These are phyloP conservation scores for Phaedon cochleariae DNA, from an alignment of 2,888 invertebrate genomes.

Conservation along the genomic window DNA sequence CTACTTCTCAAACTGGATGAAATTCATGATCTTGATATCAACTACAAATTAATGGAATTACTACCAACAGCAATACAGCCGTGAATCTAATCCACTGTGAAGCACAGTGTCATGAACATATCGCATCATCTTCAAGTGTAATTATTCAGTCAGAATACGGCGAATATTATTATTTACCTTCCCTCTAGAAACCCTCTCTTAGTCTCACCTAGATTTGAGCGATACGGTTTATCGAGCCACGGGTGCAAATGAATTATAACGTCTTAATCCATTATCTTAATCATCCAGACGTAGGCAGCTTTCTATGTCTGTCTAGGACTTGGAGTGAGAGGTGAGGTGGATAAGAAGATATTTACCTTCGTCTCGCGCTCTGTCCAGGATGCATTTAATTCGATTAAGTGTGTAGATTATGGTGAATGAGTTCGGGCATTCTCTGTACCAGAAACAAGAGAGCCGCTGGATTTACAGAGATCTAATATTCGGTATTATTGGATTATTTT, in stretches of 20 bases:
- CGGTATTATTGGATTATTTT: no score
- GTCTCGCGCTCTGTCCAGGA: not conserved
- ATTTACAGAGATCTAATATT: no score
- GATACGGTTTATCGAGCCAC: not conserved
- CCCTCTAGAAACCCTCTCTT: not conserved
- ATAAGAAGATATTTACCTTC: not conserved
- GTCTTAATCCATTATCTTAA: not conserved
- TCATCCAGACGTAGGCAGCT: not conserved
- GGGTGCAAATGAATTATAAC: not conserved
- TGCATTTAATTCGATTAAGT: not conserved
- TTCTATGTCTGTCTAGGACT: not conserved
- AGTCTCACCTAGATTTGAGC: not conserved
- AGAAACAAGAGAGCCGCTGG: no score
- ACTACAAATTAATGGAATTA: no score
- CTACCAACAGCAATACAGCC: no score
- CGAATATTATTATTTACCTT: not conserved
- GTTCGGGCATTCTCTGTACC: no score
- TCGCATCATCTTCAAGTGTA: not conserved
- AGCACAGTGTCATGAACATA: not conserved
- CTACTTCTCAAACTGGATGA: no score
- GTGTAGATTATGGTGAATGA: no score
- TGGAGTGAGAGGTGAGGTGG: not conserved
- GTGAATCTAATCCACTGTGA: not conserved
- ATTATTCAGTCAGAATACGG: not conserved
- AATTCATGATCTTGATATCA: no score